Percentiles rank a stretch among this genome's conserved stretches.
phyloP scores from a whole-genome alignment of 1,140 invertebrate genomes.

The Melanaphis sacchari region DNA sequence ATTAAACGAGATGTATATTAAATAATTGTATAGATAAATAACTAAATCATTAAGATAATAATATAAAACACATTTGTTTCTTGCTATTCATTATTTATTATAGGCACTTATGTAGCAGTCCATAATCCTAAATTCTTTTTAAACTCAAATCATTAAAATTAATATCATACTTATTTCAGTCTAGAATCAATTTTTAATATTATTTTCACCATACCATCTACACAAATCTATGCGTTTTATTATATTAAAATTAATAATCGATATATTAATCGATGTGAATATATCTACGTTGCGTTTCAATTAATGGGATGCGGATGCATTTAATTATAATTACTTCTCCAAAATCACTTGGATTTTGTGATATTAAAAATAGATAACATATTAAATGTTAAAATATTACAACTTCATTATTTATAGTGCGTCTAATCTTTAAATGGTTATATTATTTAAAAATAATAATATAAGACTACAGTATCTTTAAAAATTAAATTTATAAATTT shows the following conservation, averaged over 20 bases:
- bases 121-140: background rate
- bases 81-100: background rate
- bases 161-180: background rate
- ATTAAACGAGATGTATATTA: background rate
- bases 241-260: background rate
- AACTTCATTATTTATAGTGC: background rate
- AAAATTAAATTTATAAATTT: background rate
- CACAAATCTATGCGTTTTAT: background rate
- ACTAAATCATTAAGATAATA: background rate
- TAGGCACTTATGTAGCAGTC: background rate
- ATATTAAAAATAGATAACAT: background rate
- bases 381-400: background rate
- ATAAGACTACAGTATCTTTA: too few relatives aligned
- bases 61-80: background rate
- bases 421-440: background rate
- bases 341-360: background rate
- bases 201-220: background rate
- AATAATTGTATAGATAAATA: background rate
- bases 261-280: background rate
- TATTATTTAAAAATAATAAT: background rate
- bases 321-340: background rate
- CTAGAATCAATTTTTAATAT: conserved; percentile 4
- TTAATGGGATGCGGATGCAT: background rate
- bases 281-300: background rate
- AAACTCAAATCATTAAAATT: background rate